Base-by-base conservation (phyloP, 1,140 invertebrate species). In the Drosophila sp. region DNA sequence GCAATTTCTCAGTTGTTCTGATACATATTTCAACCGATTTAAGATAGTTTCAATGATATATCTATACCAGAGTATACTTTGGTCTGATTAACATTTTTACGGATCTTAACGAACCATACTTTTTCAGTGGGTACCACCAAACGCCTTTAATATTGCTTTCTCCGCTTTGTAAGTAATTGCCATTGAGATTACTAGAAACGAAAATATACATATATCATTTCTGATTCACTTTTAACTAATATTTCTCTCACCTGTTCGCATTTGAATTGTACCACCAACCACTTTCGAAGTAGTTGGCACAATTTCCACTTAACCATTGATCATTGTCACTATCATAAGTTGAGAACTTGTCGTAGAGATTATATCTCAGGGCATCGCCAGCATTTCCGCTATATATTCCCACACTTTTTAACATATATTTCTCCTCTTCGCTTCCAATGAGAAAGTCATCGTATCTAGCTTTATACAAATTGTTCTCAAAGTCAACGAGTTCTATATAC, bases 311-410 rank as follows among this genome's bases (percentile, higher is more conserved):
- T 43, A 92, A 92, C 92, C 73, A 76, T 7, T 93, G 93, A 79
- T 96, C 96, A 77, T 96, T 94, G 84, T 96, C 95, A 13, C 92
- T 80, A 67, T 96, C 95, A 18, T 92, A 92, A 0, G 95, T 96
- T 25, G 94, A 95, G 91, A 96, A 96, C 78, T 93, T 94, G 79
- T 94, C 94, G 0, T 93, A 94, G 27, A 95, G 94, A 80, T 96
- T 95, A 40, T 94, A 94, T 11, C 92, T 92, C 29, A 96, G 83
- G 0, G 95, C 94, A 89, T 96, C 94, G 7, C 93, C 94, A 56
- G 94, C 94, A 71, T 93, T 94, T 7, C 95, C 95, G 14, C 92
- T 92, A 81, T 94, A 96, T 27, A 93, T 92, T 2, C 94, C 94
- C 1, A 96, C 86, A 0, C 94, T 91, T 63, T 93, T 93, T 4